A percentile compares a stretch with the other conserved stretches of the same genome.
Conservation (phyloP, 2,113 vertebrate genomes). For the Stegostoma tigrinum region DNA sequence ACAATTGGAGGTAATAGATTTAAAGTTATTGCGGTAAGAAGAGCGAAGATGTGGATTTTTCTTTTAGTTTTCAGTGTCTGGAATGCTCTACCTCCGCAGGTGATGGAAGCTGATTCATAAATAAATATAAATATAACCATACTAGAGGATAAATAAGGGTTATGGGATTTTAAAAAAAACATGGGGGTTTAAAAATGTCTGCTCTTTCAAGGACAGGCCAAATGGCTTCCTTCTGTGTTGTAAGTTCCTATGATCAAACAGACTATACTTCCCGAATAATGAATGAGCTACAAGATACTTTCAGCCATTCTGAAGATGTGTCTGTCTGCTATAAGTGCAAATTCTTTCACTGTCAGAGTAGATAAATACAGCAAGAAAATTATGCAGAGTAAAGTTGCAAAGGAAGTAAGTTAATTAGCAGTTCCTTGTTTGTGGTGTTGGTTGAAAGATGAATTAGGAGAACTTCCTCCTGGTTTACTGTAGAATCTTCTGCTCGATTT, state of each 20-base stretch:
- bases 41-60: background rate
- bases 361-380: background rate
- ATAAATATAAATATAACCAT: background rate
- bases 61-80: background rate
- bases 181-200: background rate
- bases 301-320: background rate
- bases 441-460: background rate
- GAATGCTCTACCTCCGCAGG: background rate
- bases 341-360: background rate
- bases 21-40: no score
- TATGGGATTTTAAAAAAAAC: background rate
- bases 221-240: background rate
- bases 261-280: background rate
- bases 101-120: background rate
- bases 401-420: background rate
- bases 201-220: background rate
- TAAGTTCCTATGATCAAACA: background rate
- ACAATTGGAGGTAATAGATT: no score
- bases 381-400: background rate
- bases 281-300: background rate
- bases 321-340: background rate
- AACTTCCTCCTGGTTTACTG: background rate
- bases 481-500: background rate
- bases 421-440: background rate
- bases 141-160: background rate